Base-by-base conservation (phyloP, 1,140 invertebrate species). In the Prorops nasuta region DNA sequence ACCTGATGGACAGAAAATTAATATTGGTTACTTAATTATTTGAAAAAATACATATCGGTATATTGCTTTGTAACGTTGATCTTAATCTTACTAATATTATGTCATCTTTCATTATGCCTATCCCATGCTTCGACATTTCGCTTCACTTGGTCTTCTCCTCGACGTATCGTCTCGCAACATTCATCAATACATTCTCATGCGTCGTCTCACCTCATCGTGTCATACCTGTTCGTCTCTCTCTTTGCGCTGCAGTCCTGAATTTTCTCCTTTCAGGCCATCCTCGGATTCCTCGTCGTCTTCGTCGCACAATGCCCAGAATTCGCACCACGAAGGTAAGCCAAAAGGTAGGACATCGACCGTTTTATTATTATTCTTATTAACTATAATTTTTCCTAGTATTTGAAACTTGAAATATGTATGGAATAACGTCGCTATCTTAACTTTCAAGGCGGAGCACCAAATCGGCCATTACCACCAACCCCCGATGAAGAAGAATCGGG, bases 391-490 rank as follows among this genome's bases (percentile, higher is more conserved):
- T 6, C 10, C 24, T 6, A 28, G 10, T 28, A 6, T 28, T 28
- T 28, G 24, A 6, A 28, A 28, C 4, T 10, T 4, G 10, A 28
- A 28, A 6, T 28, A 28, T 10, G 10, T 28, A 28, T 28, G 24
- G 4, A 28, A 28, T 28, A 10, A 28, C 10, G 24, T 28, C 24
- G 24, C 4, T 6, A 28, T 28, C 10, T 4, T 28, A 16, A 32
- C 59, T 0, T 44, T 17, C 16, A n/a, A 61, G 86, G 85, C 44
- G 87, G 89, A 52, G 88, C 91, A 56, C 92, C 92, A 36, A 94
- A 93, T 71, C 83, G 94, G 52, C 94, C 94, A 44, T 81, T 96
- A 60, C 94, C 94, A 35, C 94, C 94, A 10, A 96, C 94, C 17
- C 94, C 94, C 15, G 91, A 92, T 67, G 90, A 93, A 70, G 91